These are phyloP conservation scores for Candoia aspera DNA, from an alignment of 2,113 vertebrate species.

Conservation along the genomic window DNA sequence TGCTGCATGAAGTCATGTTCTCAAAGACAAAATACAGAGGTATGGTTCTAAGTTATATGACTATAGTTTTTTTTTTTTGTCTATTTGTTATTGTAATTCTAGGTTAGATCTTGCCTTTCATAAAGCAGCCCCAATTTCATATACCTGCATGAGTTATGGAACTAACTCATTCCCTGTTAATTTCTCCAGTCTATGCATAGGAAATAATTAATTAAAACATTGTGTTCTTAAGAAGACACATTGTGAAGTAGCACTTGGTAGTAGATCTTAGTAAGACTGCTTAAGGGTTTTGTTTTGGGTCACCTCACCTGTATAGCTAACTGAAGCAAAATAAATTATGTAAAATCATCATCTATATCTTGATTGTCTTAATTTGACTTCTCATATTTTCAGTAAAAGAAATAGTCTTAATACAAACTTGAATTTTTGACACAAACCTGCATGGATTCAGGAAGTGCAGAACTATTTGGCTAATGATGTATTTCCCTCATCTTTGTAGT, in stretches of 20 bases:
- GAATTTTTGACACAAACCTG: neutral
- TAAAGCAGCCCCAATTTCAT: neutral
- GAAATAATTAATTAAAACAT: neutral
- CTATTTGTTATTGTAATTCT: rapidly evolving
- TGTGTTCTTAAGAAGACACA: neutral
- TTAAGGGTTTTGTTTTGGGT: neutral
- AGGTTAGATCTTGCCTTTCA: neutral
- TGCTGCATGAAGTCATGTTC: neutral
- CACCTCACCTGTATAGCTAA: neutral
- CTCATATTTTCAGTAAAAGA: neutral
- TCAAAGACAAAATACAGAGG: neutral
- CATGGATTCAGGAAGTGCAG: neutral
- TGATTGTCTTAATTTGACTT: neutral
- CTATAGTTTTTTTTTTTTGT: neutral
- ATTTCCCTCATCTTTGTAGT: too few relatives aligned
- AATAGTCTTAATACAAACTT: neutral
- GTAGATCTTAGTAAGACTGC: neutral
- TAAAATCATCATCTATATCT: neutral
- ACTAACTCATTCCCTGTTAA: neutral
- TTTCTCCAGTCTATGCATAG: neutral
- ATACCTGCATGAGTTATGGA: too few relatives aligned
- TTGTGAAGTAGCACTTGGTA: neutral
- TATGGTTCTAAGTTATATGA: neutral
- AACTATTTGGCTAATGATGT: neutral
- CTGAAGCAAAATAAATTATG: neutral